Percentiles rank a stretch among this genome's conserved stretches.
Evolutionary conservation across 2,797 vertebrate genomes (phyloP).

Genomic region (Phrynocephalus vlangalii): DNA sequence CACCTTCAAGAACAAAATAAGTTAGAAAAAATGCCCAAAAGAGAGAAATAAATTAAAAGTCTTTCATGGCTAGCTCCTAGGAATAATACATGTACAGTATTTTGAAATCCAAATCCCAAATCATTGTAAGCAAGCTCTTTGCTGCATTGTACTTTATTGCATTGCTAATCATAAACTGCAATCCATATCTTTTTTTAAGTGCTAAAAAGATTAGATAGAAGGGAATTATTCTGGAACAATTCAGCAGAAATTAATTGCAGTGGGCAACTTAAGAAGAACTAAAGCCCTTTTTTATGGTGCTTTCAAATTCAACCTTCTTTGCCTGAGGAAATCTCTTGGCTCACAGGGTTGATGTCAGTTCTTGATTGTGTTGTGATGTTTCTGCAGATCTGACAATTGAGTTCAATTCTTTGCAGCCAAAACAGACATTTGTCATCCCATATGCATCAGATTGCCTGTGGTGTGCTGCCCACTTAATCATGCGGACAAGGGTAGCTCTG

Average conservation of each 20-base stretch:
- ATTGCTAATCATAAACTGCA: background rate
- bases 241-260: conserved; percentile 54
- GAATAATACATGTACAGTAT: background rate
- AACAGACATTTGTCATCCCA: conserved; percentile 90
- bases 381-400: conserved; percentile 86
- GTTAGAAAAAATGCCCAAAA: background rate
- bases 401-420: conserved; percentile 91
- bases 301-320: conserved; percentile 64
- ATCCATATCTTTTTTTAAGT: background rate
- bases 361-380: conserved; percentile 97
- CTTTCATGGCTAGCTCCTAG: accelerated
- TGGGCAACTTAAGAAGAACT: conserved; percentile 36
- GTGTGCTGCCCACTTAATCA: conserved; percentile 80
- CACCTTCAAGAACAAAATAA: background rate
- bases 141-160: conserved; percentile 32
- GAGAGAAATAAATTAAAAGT: background rate
- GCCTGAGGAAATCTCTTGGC: conserved; percentile 80
- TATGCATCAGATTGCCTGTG: conserved; percentile 78
- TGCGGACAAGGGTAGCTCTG: conserved; percentile 73
- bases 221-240: conserved; percentile 29
- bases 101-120: conserved; percentile 13
- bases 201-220: conserved; percentile 23
- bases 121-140: conserved; percentile 18
- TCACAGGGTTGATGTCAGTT: conserved; percentile 83
- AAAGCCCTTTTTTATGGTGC: conserved; percentile 44